Evolutionary conservation across 2,888 invertebrate species (phyloP), one percentile per base, ranked within the genome.

Genomic region (Apodemia hepburni): DNA sequence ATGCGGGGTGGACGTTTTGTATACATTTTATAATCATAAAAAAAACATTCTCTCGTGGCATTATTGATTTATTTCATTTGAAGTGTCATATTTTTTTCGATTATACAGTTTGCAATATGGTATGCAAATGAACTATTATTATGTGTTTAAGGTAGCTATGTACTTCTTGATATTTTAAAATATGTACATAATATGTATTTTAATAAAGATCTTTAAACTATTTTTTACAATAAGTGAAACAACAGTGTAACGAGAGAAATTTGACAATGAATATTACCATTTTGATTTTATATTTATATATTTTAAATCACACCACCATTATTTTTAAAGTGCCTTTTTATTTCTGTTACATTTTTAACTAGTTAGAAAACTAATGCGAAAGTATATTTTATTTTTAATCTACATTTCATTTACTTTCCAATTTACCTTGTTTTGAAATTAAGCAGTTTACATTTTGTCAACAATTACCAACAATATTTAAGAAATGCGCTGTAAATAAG

Each of bases 231-330:
- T 89, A 89, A 90, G 88, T 79, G 85, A 82, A 88, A 87, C 83
- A 82, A 78, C 84, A 82, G 84, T 89, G 88, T 88, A 84, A 87
- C 86, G 89, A 88, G 87, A 88, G 87, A 87, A 83, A 80, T 78
- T 78, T 75, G 74, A 81, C 74, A 75, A 77, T 74, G 75, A 76
- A 74, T 75, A 77, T 75, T 76, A 77, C 74, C 74, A 76, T 79
- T 78, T 80, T 77, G 77, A 77, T 78, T 79, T 76, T 80, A 76
- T 76, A 61, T 63, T 75, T 79, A 75, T 79, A 79, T 73, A 42
- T 79, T 77, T 70, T 69, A 70, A 75, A 75, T 74, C 68, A 75
- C 81, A 83, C 85, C 82, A 86, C 83, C 85, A 84, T 85, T 72
- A 79, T 85, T 85, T 87, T 84, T 78, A 81, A 86, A 85, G 84